Evolutionary conservation across 2,888 invertebrate genomes (phyloP), one percentile per base, ranked within the genome.

Genomic region (Phania funesta): DNA sequence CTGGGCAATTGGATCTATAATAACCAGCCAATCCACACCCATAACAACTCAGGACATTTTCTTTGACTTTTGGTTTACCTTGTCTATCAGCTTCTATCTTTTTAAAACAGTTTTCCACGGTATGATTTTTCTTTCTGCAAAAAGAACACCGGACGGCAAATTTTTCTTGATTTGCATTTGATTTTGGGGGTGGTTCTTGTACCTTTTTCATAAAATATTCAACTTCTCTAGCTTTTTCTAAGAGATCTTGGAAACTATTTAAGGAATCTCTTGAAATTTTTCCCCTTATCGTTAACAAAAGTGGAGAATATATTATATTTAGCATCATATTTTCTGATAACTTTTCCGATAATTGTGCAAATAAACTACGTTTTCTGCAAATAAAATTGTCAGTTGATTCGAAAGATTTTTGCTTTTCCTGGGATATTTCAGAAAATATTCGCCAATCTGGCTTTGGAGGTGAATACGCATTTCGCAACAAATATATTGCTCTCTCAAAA

Each of bases 361-460:
- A 54, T 6, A 75, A 24, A 2, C 22, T n/a, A 18, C 65, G n/a
- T 35, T 64, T 75, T 44, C 48, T 64, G 18, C 75, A 74, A 16
- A 75, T 24, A 50, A 75, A 80, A 46, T n/a, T 64, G 7, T 79
- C 79, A 3, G 54, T 73, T 13, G 65, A 22, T 44, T 79, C 58
- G 16, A 41, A 48, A 0, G 13, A 3, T 48, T 73, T 71, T 11
- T 79, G 79, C 20, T 65, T 78, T 5, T 64, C 54, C n/a, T 78
- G 62, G 6, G 20, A 41, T 3, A 70, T 54, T 70, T 70, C 70
- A 5, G 18, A n/a, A 46, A 35, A 70, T 11, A 62, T 78, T 11
- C 64, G 18, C 70, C 77, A 77, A 26, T 26, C 26, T 26, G 26
- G 6, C 6, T 3, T 5, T 6, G 6, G 4, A 26, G 6, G 3